Evolutionary conservation across 2,888 invertebrate species (phyloP).

Genomic region (Zygothrica quintamaculata): DNA sequence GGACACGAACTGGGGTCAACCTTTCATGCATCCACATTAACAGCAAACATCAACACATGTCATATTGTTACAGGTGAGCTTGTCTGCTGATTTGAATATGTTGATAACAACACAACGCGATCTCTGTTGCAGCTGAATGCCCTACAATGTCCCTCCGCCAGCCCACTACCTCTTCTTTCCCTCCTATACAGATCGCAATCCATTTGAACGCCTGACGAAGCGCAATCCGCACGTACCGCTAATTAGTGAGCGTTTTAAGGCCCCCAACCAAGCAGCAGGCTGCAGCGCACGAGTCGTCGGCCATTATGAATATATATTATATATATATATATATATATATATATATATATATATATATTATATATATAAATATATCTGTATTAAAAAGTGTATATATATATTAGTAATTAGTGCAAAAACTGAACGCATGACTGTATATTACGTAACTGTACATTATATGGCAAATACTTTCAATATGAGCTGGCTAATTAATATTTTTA

Average conservation of each 20-base stretch:
- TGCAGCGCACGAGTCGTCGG: constrained; percentile 35
- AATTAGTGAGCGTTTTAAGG: constrained; percentile 71
- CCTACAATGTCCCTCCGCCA: constrained; percentile 36
- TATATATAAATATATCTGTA: not conserved
- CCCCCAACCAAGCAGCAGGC: constrained; percentile 31
- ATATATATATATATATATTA: not conserved
- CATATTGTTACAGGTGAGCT: constrained; percentile 73
- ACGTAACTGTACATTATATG: constrained; percentile 20
- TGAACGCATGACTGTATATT: constrained; percentile 28
- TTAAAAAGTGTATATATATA: constrained; percentile 11
- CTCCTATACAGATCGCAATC: constrained; percentile 1
- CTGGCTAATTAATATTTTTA: constrained; percentile 5
- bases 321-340: not conserved
- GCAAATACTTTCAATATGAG: constrained; percentile 20
- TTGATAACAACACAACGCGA: constrained; percentile 64
- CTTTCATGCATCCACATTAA: constrained; percentile 35
- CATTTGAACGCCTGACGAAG: constrained; percentile 60
- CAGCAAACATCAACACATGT: constrained; percentile 70
- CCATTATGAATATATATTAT: constrained; percentile 22
- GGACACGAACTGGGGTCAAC: constrained; percentile 57
- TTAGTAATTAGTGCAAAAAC: constrained; percentile 26
- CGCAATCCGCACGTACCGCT: constrained; percentile 77
- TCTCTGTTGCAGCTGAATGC: constrained; percentile 57
- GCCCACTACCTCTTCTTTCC: too few relatives aligned
- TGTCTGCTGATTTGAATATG: constrained; percentile 67